Evolutionary conservation across 2,888 invertebrate genomes (phyloP), one percentile per base, ranked within the genome.

Genomic region (Strigamia transsilvanica): DNA sequence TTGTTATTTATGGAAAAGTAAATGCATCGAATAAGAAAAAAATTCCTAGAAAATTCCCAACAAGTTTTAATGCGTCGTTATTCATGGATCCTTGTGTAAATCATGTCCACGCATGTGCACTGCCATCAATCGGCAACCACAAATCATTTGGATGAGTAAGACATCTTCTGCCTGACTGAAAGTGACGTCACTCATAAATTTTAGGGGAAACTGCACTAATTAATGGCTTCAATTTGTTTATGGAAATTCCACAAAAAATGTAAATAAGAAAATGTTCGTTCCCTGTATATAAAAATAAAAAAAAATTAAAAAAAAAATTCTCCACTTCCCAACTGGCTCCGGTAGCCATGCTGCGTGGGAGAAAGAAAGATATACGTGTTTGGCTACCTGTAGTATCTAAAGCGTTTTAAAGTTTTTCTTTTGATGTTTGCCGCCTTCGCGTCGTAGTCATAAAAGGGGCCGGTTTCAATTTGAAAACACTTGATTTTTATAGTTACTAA

Each of bases 401-500:
- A 73, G 73, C 73, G 73, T 27, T 73, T 73, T 27, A 73, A 73
- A 32, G 56, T 56, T 73, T 73, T 27, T 27, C 27, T 13, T 73
- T 73, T 73, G 73, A 73, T 73, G 73, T 73, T 27, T n/a, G 73
- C 73, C 73, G 73, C 73, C 32, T 27, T 73, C 73, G 27, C 73
- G 73, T 73, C 56, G 13, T 13, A 32, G 73, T 73, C 73, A 32
- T 73, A 73, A 73, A 73, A 73, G 73, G 73, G 73, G 73, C 73
- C 73, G 73, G 32, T 73, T 73, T 73, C 73, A 73, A 73, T 73
- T 73, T 73, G 73, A 73, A 73, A 73, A 73, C 73, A 73, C 73
- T 73, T 73, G 73, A 73, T 73, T 73, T 73, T 73, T 73, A 73
- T 73, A 73, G 73, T 73, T 73, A 27, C 32, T 73, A 73, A 73